These are phyloP conservation scores for Microtus oregoni DNA, from an alignment of 2,113 vertebrate species.

Conservation along the genomic window DNA sequence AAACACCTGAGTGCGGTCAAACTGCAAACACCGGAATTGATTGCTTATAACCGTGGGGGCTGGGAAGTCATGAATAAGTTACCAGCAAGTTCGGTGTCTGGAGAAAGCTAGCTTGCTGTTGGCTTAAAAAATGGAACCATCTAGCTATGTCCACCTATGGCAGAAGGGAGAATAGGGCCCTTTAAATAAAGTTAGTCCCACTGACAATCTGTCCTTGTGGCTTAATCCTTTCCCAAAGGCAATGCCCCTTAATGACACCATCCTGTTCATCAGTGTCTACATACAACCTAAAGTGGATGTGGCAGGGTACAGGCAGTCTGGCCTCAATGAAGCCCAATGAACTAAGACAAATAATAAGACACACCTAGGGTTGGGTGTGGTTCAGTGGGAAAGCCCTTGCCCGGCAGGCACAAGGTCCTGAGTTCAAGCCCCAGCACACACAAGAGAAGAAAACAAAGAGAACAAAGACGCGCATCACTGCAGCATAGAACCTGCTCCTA, in stretches of 20 bases:
- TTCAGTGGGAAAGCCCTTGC: neutral
- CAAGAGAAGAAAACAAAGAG: neutral
- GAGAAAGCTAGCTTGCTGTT: neutral
- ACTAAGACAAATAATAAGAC: neutral
- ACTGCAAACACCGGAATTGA: neutral
- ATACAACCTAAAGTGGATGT: neutral
- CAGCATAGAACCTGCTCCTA: neutral
- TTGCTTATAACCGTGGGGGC: neutral
- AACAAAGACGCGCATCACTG: neutral
- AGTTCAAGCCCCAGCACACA: neutral
- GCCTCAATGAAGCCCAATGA: neutral
- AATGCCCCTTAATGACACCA: accelerated
- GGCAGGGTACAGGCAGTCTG: neutral
- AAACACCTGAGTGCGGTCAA: neutral
- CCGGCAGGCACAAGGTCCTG: neutral
- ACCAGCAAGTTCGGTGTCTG: neutral
- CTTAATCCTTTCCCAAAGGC: neutral
- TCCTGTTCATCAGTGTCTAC: neutral
- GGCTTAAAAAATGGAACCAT: neutral
- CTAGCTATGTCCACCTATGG: neutral
- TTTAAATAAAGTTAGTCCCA: neutral
- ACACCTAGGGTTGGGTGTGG: neutral
- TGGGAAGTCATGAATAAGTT: neutral
- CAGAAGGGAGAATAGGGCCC: neutral
- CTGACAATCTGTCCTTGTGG: neutral